These are phyloP conservation scores for Hiodon alosoides DNA, from an alignment of 2,113 vertebrate species.

Conservation along the genomic window DNA sequence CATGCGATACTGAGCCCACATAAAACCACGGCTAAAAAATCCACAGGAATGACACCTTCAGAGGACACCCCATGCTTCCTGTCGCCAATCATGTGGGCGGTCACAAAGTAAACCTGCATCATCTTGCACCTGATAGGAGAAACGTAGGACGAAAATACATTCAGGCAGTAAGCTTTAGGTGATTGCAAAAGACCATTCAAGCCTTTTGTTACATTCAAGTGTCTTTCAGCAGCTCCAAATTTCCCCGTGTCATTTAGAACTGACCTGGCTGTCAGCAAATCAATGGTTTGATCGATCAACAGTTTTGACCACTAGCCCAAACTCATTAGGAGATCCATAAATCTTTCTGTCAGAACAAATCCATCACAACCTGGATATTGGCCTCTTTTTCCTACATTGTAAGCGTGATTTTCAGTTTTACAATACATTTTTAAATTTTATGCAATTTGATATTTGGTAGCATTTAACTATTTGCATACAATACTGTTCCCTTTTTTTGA, in stretches of 20 bases:
- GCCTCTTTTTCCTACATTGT: not conserved
- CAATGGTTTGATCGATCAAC: not conserved
- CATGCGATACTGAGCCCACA: constrained; percentile 7
- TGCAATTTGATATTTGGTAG: not conserved
- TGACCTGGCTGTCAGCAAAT: not conserved
- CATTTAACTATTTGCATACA: not conserved
- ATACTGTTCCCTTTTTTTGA: not conserved
- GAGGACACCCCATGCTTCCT: not conserved
- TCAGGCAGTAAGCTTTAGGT: not conserved
- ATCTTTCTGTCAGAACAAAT: too few relatives aligned
- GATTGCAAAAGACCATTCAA: not conserved
- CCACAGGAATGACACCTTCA: not conserved
- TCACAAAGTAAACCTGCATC: not conserved
- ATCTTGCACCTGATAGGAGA: too few relatives aligned
- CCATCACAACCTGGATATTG: not conserved
- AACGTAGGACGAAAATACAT: too few relatives aligned
- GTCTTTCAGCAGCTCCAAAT: not conserved
- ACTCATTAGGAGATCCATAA: too few relatives aligned
- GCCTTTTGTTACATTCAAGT: too few relatives aligned
- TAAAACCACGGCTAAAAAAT: not conserved
- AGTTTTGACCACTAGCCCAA: too few relatives aligned
- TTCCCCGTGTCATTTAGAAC: not conserved
- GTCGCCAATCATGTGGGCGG: not conserved
- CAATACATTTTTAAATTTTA: not conserved
- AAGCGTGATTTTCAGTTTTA: not conserved